Evolutionary conservation across 1,140 invertebrate genomes (phyloP).

Genomic region (Drosophila lini): DNA sequence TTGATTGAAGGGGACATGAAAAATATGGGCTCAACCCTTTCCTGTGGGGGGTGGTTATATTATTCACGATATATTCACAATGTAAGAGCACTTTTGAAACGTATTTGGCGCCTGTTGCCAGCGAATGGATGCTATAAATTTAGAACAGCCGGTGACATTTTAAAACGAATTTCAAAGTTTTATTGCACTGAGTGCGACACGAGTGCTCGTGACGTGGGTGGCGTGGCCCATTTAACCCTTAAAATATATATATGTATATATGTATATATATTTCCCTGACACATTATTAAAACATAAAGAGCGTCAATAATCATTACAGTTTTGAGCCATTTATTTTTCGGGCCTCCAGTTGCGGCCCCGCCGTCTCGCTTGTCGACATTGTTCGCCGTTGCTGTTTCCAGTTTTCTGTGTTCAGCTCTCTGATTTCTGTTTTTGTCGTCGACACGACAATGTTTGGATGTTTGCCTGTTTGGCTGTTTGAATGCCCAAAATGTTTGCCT

Average conservation of each 20-base stretch:
- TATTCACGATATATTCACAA: conserved; percentile 59
- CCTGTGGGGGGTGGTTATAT: conserved; percentile 32
- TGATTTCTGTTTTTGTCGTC: conserved; percentile 30
- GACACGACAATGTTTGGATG: conserved; percentile 51
- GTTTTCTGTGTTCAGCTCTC: conserved; percentile 14
- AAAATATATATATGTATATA: conserved; percentile 52
- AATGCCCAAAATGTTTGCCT: conserved; percentile 25
- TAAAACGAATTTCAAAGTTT: conserved; percentile 81
- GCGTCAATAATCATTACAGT: conserved; percentile 82
- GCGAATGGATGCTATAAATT: conserved; percentile 73
- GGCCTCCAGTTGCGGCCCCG: conserved; percentile 16
- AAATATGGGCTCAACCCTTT: conserved; percentile 31
- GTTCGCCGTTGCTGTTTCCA: conserved; percentile 29
- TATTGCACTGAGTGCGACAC: conserved; percentile 63
- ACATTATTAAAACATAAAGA: conserved; percentile 83
- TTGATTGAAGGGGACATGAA: conserved; percentile 21
- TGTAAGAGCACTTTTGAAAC: conserved; percentile 52
- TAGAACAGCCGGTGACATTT: conserved; percentile 72
- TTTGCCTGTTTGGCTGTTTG: conserved; percentile 26
- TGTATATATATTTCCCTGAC: conserved; percentile 60
- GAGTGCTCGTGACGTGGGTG: conserved; percentile 73
- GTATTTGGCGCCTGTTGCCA: conserved; percentile 61
- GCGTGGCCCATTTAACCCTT: conserved; percentile 72
- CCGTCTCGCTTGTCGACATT: conserved; percentile 45
- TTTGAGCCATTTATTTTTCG: conserved; percentile 74